Base-by-base conservation (phyloP, 1,140 invertebrate genomes). In the Mesaphorura yosii region DNA sequence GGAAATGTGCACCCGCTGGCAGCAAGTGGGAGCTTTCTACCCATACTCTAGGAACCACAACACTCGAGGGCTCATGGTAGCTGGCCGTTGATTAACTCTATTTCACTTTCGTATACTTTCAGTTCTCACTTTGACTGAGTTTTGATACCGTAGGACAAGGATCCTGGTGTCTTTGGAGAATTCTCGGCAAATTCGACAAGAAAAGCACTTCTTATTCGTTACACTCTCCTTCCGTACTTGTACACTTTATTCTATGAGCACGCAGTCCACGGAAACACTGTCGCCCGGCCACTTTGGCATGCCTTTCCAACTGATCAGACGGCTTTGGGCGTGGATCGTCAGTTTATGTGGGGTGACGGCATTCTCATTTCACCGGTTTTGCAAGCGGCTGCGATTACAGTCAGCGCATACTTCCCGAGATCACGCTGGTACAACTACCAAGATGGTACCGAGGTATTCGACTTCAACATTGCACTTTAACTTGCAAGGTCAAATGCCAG, bases 1-100 rank as follows among this genome's bases (percentile, higher is more conserved):
- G 10, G 37, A 59, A 25, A 7, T 59, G 38, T 59, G 57, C 23
- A 52, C 55, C 26, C 72, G 86, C 1, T 90, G 86, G 86, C 79
- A 77, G 73, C 79, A 88, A 66, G 70, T 10, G 6, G 89, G 88
- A 2, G 84, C 86, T 3, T 88, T 88, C 70, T 88, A 88, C 70
- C 84, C 86, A 1, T 91, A 90, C 22, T 37, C 51, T 7, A 42
- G 51, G 42, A 53, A 54, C 31, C 39, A 53, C 41, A 54, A 58
- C 20, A 37, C 19, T 10, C 1, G 22, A 4, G 31, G 25, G 5
- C 6, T 44, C 34, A 2, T 37, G 25, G 44, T 41, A 53, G 48
- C n/a, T 17, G 25, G 10, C 25, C 25, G 25, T 20, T 15, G 23
- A 27, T 5, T 7, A 27, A 27, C 17, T 37, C 12, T 37, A 12